These are phyloP conservation scores for Ascaphus truei DNA, from an alignment of 2,113 vertebrate species.

Conservation along the genomic window DNA sequence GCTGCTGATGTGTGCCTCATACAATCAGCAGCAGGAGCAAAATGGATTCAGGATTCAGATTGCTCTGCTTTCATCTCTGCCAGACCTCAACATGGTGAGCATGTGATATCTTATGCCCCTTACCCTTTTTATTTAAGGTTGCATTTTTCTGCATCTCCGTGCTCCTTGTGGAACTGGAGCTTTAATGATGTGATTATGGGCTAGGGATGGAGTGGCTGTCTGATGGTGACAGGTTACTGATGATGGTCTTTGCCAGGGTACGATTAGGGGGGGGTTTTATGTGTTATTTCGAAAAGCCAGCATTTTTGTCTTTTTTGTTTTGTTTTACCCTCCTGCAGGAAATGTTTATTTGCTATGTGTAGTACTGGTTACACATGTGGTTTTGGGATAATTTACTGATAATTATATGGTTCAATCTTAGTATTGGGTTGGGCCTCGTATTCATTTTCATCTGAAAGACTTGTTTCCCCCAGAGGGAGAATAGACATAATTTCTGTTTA, in stretches of 20 bases:
- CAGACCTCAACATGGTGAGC: constrained; percentile 56
- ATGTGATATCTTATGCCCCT: neutral
- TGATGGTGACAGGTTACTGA: neutral
- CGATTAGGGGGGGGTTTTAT: too few relatives aligned
- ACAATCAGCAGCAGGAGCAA: constrained; percentile 45
- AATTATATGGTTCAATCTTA: too few relatives aligned
- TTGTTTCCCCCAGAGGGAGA: neutral
- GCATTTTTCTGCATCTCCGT: neutral
- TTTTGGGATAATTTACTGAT: too few relatives aligned
- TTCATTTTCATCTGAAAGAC: constrained; percentile 12
- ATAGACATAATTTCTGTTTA: neutral
- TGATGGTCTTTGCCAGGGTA: too few relatives aligned
- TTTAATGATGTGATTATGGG: neutral
- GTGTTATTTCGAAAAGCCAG: too few relatives aligned
- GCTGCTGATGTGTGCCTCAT: constrained; percentile 55
- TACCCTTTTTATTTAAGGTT: too few relatives aligned
- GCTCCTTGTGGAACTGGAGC: neutral
- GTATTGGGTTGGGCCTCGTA: constrained; percentile 8
- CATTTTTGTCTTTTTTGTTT: too few relatives aligned
- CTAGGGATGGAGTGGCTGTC: neutral
- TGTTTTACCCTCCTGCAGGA: too few relatives aligned
- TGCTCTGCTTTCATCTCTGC: constrained; percentile 48
- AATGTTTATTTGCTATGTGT: too few relatives aligned
- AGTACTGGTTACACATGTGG: too few relatives aligned
- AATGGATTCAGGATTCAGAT: constrained; percentile 55